Percentiles rank a stretch among this genome's conserved stretches.
These are phyloP conservation scores for Acleris emargana DNA, from an alignment of 2,888 invertebrate species.

Conservation along the genomic window DNA sequence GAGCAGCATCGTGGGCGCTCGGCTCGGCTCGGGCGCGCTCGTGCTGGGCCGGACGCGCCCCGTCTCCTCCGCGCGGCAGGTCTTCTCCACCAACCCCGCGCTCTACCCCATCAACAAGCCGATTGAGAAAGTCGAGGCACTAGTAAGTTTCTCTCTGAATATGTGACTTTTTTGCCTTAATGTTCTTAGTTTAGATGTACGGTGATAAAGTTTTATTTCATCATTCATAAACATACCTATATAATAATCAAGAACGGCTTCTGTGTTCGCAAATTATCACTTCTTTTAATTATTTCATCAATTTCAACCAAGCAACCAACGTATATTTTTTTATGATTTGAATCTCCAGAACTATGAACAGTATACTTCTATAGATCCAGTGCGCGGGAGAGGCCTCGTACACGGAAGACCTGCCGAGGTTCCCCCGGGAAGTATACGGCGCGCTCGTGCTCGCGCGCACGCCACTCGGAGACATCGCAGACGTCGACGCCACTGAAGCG, in stretches of 20 bases:
- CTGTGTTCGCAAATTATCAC: too few species aligned
- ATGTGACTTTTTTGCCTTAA: too few species aligned
- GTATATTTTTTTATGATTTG: too few species aligned
- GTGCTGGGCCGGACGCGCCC: constrained; percentile 45
- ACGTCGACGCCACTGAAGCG: constrained; percentile 84
- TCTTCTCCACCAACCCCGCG: constrained; percentile 15
- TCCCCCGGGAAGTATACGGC: constrained; percentile 85
- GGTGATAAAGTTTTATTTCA: too few species aligned
- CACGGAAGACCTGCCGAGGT: constrained; percentile 83
- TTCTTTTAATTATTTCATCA: too few species aligned
- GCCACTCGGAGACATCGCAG: constrained; percentile 79
- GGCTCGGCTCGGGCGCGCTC: constrained; percentile 46
- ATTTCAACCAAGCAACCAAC: too few species aligned
- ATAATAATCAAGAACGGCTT: too few species aligned
- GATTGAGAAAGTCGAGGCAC: constrained; percentile 20
- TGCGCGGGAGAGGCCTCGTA: constrained; percentile 88
- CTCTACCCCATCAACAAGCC: constrained; percentile 27
- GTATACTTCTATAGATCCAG: constrained; percentile 56
- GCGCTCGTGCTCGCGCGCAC: constrained; percentile 83
- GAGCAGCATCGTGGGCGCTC: constrained; percentile 40
- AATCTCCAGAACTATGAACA: too few species aligned
- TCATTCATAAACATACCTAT: too few species aligned
- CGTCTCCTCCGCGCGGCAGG: constrained; percentile 20
- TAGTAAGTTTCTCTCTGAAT: constrained; percentile 7
- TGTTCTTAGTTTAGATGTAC: too few species aligned